A percentile compares a stretch with the other conserved stretches of the same genome.
Conservation (phyloP, 37 sponge, comb jelly and placozoan species). For the Cladorhizidae sp. region DNA sequence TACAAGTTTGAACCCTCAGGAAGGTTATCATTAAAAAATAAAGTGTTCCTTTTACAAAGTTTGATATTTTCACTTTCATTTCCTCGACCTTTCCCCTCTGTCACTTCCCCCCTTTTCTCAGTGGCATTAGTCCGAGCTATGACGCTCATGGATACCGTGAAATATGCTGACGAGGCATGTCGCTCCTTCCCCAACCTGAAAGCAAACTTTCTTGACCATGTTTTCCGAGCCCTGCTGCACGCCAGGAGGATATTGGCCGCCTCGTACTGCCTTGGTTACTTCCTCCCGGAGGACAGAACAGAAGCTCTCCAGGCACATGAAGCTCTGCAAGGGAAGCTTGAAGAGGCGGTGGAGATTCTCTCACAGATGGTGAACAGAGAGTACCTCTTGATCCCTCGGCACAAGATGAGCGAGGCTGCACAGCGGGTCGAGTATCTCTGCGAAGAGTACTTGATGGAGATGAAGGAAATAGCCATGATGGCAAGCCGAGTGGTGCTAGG, state of each 20-base stretch:
- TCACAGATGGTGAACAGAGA: conserved; percentile 73
- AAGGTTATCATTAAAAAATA: too few species aligned
- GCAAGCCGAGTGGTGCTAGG: background rate
- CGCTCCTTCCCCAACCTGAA: conserved; percentile 12
- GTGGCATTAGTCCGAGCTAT: conserved; percentile 6
- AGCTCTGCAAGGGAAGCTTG: conserved; percentile 58
- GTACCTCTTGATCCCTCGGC: conserved; percentile 73
- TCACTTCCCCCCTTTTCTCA: background rate
- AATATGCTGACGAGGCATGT: conserved; percentile 10
- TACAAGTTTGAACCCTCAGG: too few species aligned
- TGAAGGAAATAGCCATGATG: conserved; percentile 33
- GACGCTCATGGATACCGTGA: background rate
- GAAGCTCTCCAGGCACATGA: conserved; percentile 38
- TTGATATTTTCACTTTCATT: too few species aligned
- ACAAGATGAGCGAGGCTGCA: conserved; percentile 52
- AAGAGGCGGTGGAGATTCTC: conserved; percentile 70
- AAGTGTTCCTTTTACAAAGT: too few species aligned
- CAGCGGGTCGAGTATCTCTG: conserved; percentile 41
- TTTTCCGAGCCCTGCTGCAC: conserved; percentile 48
- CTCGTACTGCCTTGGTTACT: conserved; percentile 74
- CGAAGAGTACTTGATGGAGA: conserved; percentile 27
- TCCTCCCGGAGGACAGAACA: conserved; percentile 32
- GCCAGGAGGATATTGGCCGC: conserved; percentile 64
- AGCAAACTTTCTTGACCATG: conserved; percentile 57
- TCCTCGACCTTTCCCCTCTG: too few species aligned